Base-by-base conservation (phyloP, 1,140 invertebrate species). In the Nixonia krombeini region DNA sequence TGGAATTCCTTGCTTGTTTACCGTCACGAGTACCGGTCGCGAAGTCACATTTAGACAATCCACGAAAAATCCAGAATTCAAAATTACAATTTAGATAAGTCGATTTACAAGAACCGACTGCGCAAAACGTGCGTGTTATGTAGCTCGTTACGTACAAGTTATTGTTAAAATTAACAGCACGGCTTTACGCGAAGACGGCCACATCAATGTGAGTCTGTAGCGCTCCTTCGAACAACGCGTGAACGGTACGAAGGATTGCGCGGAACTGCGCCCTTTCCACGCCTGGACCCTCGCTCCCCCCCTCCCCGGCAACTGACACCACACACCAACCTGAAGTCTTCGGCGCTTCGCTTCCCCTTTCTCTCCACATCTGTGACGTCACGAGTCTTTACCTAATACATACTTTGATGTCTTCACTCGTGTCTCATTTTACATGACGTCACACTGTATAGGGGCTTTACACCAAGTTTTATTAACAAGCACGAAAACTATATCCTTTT, bases 241-340 rank as follows among this genome's bases (percentile, higher is more conserved):
- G 16, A 6, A 33, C 75, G 66, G 66, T 65, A 70, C 76, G 74
- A 61, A 78, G 74, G 78, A 76, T 79, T 53, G 76, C 74, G 78
- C 76, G 74, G 62, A 72, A 80, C 78, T 80, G 76, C 76, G 76
- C 76, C 75, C 72, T 77, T 72, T 72, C 74, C 76, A 76, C 74
- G 72, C 61, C 56, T 74, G 61, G 65, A 80, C 56, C 73, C 65
- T 57, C 61, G 44, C 62, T 55, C 38, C 46, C 75, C 63, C 77
- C 77, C 76, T 71, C 73, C 41, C 16, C 40, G 17, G 37, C 38
- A 8, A 38, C 17, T 12, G 10, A 17, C 29, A 35, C 21, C n/a
- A n/a, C 33, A 17, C 35, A 13, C 10, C 40, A 17, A 18, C 17
- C 31, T 28, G 26, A 15, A 21, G 23, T 9, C n/a, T 25, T 4